phyloP scores from a whole-genome alignment of 2,113 vertebrate species.

The Beaufortia kweichowensis region DNA sequence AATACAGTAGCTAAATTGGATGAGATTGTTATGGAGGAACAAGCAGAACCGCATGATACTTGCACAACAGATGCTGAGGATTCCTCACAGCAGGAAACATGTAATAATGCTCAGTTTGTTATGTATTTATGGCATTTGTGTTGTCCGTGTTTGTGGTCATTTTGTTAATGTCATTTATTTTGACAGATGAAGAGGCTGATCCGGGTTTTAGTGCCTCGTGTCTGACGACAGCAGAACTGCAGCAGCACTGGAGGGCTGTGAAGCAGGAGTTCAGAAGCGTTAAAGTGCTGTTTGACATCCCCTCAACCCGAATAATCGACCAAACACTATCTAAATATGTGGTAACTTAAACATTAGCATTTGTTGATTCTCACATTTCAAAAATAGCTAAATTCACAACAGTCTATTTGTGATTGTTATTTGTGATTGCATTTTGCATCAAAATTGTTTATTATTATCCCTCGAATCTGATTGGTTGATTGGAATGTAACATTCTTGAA shows the following conservation, averaged over 20 bases:
- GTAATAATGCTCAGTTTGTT: neutral
- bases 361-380: neutral
- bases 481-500: no score
- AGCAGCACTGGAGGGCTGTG: conserved; percentile 81
- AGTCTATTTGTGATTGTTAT: no score
- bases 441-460: no score
- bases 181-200: neutral
- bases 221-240: conserved; percentile 90
- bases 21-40: conserved; percentile 35
- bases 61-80: neutral
- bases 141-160: neutral
- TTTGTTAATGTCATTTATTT: neutral
- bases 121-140: neutral
- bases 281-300: conserved; percentile 86
- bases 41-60: conserved; percentile 9
- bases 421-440: no score
- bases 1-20: neutral
- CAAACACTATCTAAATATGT: conserved; percentile 79
- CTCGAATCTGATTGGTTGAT: no score
- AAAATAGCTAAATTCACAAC: no score
- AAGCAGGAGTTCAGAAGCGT: conserved; percentile 74
- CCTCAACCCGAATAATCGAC: conserved; percentile 76
- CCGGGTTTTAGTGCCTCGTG: conserved; percentile 64
- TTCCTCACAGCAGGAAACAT: neutral
- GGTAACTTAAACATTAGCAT: conserved; percentile 75